These are phyloP conservation scores for Chlamydotis undulata DNA, from an alignment of 2,113 vertebrate genomes.

Conservation along the genomic window DNA sequence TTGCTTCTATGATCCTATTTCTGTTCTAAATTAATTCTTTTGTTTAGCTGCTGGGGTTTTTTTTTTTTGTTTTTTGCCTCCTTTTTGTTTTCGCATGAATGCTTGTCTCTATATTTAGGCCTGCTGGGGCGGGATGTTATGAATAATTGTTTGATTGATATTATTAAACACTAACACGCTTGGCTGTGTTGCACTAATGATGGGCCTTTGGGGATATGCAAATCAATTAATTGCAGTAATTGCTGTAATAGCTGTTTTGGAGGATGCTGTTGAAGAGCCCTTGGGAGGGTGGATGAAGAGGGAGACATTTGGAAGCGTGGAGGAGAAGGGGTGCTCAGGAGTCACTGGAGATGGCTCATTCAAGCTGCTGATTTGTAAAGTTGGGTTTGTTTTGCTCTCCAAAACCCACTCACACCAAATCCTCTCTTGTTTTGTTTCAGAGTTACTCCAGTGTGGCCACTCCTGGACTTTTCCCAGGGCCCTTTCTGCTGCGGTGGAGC, in stretches of 20 bases:
- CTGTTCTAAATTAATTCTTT: constrained; percentile 60
- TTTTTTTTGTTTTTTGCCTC: background rate
- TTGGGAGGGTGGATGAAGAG: background rate
- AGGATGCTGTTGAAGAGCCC: constrained; percentile 31
- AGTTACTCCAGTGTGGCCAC: background rate
- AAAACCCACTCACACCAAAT: background rate
- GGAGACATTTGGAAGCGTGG: background rate
- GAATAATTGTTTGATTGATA: constrained; percentile 60
- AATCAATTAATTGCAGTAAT: constrained; percentile 63
- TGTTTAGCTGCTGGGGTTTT: constrained; percentile 34
- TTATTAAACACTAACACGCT: constrained; percentile 61
- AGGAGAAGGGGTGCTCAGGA: background rate
- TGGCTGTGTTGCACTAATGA: constrained; percentile 65
- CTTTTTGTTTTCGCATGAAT: constrained; percentile 50
- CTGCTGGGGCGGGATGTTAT: constrained; percentile 32
- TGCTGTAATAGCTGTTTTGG: constrained; percentile 43
- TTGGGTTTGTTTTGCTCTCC: background rate
- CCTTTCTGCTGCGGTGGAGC: background rate
- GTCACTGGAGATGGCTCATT: background rate
- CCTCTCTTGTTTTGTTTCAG: background rate
- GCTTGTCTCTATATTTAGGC: constrained; percentile 61
- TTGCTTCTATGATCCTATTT: constrained; percentile 38
- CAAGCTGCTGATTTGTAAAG: background rate
- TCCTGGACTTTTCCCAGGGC: background rate
- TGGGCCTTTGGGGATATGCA: constrained; percentile 61